Evolutionary conservation across 2,797 vertebrate species (phyloP).

Genomic region (Luscinia luscinia): DNA sequence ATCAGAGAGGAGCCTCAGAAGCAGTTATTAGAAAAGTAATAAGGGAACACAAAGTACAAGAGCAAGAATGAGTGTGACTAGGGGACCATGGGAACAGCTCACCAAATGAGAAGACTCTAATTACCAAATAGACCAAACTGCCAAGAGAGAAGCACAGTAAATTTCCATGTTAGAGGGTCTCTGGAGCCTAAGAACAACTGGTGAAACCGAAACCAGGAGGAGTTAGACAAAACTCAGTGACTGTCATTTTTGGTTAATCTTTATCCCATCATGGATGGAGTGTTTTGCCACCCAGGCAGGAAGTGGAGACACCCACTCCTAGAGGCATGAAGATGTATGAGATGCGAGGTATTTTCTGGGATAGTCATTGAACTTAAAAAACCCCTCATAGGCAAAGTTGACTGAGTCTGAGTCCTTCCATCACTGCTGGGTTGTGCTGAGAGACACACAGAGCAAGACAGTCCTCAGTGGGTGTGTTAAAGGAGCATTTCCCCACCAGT

Average conservation of each 20-base stretch:
- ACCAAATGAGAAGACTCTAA: background rate
- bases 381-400: background rate
- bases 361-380: constrained; percentile 29
- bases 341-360: constrained; percentile 15
- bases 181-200: background rate
- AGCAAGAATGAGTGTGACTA: background rate
- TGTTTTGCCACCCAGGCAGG: constrained; percentile 14
- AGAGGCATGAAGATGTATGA: background rate
- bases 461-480: background rate
- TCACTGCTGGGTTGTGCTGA: accelerated
- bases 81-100: background rate
- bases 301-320: constrained; percentile 33
- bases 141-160: background rate
- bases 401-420: background rate
- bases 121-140: background rate
- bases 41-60: background rate
- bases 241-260: background rate
- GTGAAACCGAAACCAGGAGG: background rate
- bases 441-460: background rate
- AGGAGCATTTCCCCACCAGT: background rate
- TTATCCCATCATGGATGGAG: background rate
- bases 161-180: background rate
- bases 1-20: background rate
- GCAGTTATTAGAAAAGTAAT: constrained; percentile 27
- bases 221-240: background rate